Base-by-base conservation (phyloP, 2,113 vertebrate genomes). In the Elachura formosa region DNA sequence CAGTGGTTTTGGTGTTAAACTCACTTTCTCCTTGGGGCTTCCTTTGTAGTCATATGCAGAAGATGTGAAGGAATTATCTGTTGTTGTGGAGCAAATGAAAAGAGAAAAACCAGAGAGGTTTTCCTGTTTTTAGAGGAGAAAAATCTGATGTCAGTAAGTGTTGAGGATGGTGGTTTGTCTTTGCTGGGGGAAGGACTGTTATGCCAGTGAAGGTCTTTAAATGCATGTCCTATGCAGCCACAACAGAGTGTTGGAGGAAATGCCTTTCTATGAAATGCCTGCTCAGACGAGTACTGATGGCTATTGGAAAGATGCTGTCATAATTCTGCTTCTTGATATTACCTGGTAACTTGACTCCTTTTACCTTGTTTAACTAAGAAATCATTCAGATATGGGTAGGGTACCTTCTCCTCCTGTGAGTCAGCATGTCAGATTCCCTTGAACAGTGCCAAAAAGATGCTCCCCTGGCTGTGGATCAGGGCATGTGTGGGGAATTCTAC, bases 81-180 rank as follows among this genome's bases (percentile, higher is more conserved):
- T 46, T 74, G 31, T 58, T 78, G 11, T 63, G 51, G 19, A 31
- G 14, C 28, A 93, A 66, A 94, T 49, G 9, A n/a, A n/a, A n/a
- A n/a, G n/a, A n/a, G n/a, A n/a, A n/a, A n/a, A n/a, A n/a, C n/a
- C n/a, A n/a, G n/a, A n/a, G n/a, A n/a, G n/a, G n/a, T n/a, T n/a
- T n/a, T n/a, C n/a, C n/a, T n/a, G n/a, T n/a, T n/a, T n/a, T 87
- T 68, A 11, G 28, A 45, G 36, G n/a, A 33, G 19, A 20, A 54
- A 55, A 25, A 1, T 2, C 10, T 4, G 1, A 0, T 49, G 51
- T 49, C 29, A 46, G 0, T 80, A 43, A 77, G 12, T 0, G 0
- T 17, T 56, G 66, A 82, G 40, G 38, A 36, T 12, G 15, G 29
- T 59, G 56, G 12, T 73, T 64, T 61, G 49, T 68, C 58, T 33